Conservation (phyloP, 2,888 invertebrate genomes). For the Buathra laborator region DNA sequence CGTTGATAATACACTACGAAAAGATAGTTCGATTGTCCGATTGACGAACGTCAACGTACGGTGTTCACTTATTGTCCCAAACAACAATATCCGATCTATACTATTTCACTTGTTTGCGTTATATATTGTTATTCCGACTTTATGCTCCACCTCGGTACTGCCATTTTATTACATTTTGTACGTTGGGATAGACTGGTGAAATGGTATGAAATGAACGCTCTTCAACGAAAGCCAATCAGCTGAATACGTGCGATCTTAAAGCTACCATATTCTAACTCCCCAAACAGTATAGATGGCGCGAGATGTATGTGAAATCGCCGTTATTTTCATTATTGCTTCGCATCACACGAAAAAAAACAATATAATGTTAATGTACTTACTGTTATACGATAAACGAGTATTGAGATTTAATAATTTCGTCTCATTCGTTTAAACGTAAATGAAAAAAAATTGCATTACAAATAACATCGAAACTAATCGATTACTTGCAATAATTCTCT, state of each 20-base stretch:
- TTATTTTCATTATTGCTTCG: neutral
- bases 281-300: neutral
- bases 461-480: neutral
- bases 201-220: conserved; percentile 8
- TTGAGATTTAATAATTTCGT: too few relatives aligned
- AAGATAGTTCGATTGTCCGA: conserved; percentile 1
- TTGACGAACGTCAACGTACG: conserved; percentile 41
- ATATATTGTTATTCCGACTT: conserved; percentile 49
- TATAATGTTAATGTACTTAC: too few relatives aligned
- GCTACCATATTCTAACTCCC: neutral
- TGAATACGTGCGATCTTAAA: neutral
- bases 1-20: conserved; percentile 42
- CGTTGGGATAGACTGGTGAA: neutral
- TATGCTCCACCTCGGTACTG: conserved; percentile 45
- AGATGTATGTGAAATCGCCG: neutral
- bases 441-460: neutral
- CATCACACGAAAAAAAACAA: neutral
- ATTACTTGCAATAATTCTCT: neutral
- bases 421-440: neutral
- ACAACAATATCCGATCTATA: conserved; percentile 19
- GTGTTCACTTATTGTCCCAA: conserved; percentile 24
- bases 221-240: conserved; percentile 30
- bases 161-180: conserved; percentile 61
- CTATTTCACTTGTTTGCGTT: conserved; percentile 25
- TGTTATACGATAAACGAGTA: too few relatives aligned